Evolutionary conservation across 2,113 vertebrate species (phyloP).

Genomic region (Microtus ochrogaster): DNA sequence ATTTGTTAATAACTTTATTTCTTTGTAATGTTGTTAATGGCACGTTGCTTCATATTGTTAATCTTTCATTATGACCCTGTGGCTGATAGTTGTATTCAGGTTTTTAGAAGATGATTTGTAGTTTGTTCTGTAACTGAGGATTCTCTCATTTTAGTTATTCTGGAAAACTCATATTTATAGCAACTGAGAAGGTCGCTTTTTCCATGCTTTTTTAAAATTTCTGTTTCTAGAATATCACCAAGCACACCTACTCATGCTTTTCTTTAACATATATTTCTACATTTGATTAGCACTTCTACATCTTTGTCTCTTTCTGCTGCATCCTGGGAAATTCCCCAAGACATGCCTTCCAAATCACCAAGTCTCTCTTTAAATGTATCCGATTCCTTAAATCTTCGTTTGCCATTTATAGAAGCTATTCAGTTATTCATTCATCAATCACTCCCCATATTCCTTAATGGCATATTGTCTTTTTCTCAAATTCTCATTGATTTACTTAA

Average conservation of each 20-base stretch:
- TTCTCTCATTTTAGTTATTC: not conserved
- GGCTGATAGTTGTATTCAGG: not conserved
- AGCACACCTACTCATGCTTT: slow-evolving; percentile 1
- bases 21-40: not conserved
- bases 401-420: slow-evolving; percentile 2
- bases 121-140: not conserved
- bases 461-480: not conserved
- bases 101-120: not conserved
- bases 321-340: not conserved
- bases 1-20: slow-evolving; percentile 18
- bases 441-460: not conserved
- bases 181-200: not conserved
- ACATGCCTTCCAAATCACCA: not conserved
- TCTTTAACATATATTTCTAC: not conserved
- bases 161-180: not conserved
- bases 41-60: not conserved
- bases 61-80: not conserved
- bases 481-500: not conserved
- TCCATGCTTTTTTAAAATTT: slow-evolving; percentile 19
- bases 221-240: not conserved
- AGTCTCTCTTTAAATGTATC: slow-evolving; percentile 23
- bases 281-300: not conserved
- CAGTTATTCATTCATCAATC: not conserved
- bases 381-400: slow-evolving; percentile 26
- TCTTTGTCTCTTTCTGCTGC: slow-evolving; percentile 16